These are phyloP conservation scores for Pangasius djambal DNA, from an alignment of 2,797 vertebrate genomes.

Conservation along the genomic window DNA sequence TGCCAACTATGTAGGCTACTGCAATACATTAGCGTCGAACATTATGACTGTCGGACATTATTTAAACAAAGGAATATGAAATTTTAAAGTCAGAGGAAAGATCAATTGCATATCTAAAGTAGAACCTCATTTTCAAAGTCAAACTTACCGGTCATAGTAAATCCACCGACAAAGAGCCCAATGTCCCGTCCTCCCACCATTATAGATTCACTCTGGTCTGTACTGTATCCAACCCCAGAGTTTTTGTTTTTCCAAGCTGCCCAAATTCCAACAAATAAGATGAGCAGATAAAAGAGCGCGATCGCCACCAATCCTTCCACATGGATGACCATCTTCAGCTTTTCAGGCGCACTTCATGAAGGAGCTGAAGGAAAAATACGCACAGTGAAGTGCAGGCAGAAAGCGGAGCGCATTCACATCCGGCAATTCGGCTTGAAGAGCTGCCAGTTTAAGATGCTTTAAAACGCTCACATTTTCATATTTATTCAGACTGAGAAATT, in stretches of 20 bases:
- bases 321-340: slow-evolving; percentile 86
- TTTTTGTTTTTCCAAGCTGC: slow-evolving; percentile 98
- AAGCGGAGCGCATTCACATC: not conserved
- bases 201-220: slow-evolving; percentile 88
- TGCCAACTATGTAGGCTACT: not conserved
- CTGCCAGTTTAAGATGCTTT: not conserved
- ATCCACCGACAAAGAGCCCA: slow-evolving; percentile 92
- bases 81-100: not conserved
- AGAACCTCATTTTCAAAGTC: not conserved
- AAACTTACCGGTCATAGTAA: slow-evolving; percentile 93
- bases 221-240: slow-evolving; percentile 72
- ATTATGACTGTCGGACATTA: not conserved
- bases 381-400: not conserved
- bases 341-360: not conserved
- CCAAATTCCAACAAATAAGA: slow-evolving; percentile 94
- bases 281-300: slow-evolving; percentile 90
- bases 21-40: not conserved
- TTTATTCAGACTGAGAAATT: not conserved
- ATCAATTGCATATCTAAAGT: not conserved
- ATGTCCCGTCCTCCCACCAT: slow-evolving; percentile 97
- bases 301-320: slow-evolving; percentile 92
- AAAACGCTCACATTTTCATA: no score
- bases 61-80: not conserved
- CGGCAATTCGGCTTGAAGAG: not conserved
- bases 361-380: not conserved